Base-by-base conservation (phyloP, 2,113 vertebrate genomes). In the Scomber colias region DNA sequence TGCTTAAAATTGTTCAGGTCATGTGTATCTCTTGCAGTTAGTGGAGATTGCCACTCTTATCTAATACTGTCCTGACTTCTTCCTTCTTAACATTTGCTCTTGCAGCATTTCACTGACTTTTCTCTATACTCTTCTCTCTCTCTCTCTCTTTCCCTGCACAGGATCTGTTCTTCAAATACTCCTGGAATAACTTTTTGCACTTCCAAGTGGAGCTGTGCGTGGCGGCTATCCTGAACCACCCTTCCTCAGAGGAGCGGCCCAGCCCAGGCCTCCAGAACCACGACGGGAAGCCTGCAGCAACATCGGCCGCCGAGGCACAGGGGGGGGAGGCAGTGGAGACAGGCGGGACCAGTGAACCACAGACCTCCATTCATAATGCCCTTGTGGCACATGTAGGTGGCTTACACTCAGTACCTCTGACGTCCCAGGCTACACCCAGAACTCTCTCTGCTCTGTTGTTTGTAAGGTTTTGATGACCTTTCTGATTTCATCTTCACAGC, bases 171-270 rank as follows among this genome's bases (percentile, higher is more conserved):
- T 99, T 99, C 92, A 97, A 97, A 90, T 99, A 98, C 93, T 96
- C 96, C 14, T 99, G 98, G 98, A 99, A 99, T 94, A 99, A 99
- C 92, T 99, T 99, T 89, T 92, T 99, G 95, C 98, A 99, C 95
- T 96, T 97, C 95, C 97, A 99, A 97, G 97, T 99, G 95, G 97
- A 99, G 80, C 89, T 98, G 75, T 99, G 97, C 72, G 93, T 99
- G 88, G 95, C 96, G 0, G 96, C 97, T 46, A 96, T 99, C 70
- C 92, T 99, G 82, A 97, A 96, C 4, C 97, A 97, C 61, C 94
- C 96, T 1, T 90, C 90, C 64, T 93, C 90, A 2, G 95, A 95
- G 68, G 95, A 95, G 53, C 83, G 74, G 51, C 89, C 81, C 30
- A 46, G 55, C 62, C 60, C 84, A 3, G 78, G 68, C 69, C 90